Percentiles rank a stretch among this genome's conserved stretches.
phyloP scores from a whole-genome alignment of 2,113 vertebrate species.

The Ranitomeya variabilis region DNA sequence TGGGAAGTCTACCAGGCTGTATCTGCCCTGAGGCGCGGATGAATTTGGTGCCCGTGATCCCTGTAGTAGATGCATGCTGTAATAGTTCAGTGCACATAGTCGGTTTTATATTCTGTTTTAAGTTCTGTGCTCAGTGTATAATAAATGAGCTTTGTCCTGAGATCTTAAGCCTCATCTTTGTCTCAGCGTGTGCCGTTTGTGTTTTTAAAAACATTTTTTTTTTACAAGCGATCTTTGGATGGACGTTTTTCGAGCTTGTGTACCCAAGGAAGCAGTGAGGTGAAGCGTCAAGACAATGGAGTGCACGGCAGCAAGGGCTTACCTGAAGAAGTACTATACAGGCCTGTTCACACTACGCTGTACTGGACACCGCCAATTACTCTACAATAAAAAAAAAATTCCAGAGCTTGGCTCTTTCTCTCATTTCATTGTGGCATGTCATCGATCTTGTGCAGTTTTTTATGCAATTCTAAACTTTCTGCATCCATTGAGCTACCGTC shows the following conservation, averaged over 20 bases:
- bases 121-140: conserved; percentile 59
- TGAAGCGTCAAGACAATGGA: too few species aligned
- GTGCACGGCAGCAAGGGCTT: too few species aligned
- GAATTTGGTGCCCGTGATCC: not conserved
- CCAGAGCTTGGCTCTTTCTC: too few species aligned
- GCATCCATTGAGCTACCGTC: too few species aligned
- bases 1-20: not conserved
- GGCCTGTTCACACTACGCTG: too few species aligned
- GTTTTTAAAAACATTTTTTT: not conserved
- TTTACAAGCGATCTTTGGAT: not conserved
- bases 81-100: conserved; percentile 60
- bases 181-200: not conserved
- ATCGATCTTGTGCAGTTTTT: too few species aligned
- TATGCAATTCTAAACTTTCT: too few species aligned
- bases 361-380: too few species aligned
- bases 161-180: not conserved
- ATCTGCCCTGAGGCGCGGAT: not conserved
- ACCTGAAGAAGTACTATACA: too few species aligned
- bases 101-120: conserved; percentile 82
- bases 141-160: conserved; percentile 16
- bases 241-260: not conserved
- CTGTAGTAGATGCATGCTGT: conserved; percentile 5
- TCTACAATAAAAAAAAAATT: too few species aligned
- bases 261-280: too few species aligned
- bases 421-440: too few species aligned